Evolutionary conservation across 2,888 invertebrate genomes (phyloP), one percentile per base, ranked within the genome.

Genomic region (Habrosyne pyritoides): DNA sequence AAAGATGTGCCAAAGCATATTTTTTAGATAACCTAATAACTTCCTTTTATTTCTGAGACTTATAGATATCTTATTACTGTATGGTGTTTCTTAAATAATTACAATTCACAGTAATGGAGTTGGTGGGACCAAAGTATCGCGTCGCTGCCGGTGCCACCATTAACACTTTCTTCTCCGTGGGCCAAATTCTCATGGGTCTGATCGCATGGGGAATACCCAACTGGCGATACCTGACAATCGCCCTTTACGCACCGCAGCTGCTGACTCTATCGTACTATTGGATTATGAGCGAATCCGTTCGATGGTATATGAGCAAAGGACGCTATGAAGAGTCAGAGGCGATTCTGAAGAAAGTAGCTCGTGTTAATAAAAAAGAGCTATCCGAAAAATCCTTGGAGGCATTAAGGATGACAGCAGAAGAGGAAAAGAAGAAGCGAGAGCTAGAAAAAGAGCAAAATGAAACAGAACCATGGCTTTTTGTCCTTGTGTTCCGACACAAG

Each of bases 231-330:
- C 84, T 95, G 2, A 93, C 96, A 4, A 89, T 95, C 21, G 89
- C 94, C 2, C 85, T 96, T 10, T 97, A 96, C 73, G 81, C 93
- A 0, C 97, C 97, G 0, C 94, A 95, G 12, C 79, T 96, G 10
- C 71, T 96, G 0, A 93, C 95, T 33, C 75, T 97, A 30, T 77
- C 91, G 5, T 95, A 95, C 71, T 94, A 94, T 63, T 95, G 95
- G 94, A 70, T 95, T 8, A 84, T 95, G 55, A 94, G 95, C 0
- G 96, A 96, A 81, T 96, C 96, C 2, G 91, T 96, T 0, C 93
- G 97, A 54, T 97, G 97, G 97, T 93, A 96, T 52, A 84, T 96
- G 64, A 94, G 95, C 55, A 95, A 95, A 73, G 94, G 94, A 1
- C 93, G 94, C 54, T 93, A 93, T 56, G 93, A 94, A 12, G 93